Conservation (phyloP, 2,797 vertebrate species). For the Sebastes miniatus region DNA sequence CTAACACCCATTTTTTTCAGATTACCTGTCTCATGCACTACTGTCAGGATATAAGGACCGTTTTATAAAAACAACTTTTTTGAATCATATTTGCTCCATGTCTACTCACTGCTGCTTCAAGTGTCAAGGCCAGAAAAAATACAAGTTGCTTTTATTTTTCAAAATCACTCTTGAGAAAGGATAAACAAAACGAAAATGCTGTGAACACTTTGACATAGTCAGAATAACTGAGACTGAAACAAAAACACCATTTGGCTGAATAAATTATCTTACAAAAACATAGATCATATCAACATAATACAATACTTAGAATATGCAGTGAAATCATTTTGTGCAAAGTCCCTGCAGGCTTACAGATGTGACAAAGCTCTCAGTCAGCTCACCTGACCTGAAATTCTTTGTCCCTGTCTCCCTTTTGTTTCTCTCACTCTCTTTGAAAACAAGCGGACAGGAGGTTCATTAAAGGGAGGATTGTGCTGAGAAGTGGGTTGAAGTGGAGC, state of each 20-base stretch:
- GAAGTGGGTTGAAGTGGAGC: conserved; percentile 39
- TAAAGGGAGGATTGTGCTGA: conserved; percentile 36
- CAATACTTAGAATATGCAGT: conserved; percentile 52
- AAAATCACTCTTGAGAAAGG: conserved; percentile 68
- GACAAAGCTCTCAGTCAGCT: conserved; percentile 29
- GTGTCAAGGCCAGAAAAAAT: conserved; percentile 40
- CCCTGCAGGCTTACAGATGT: conserved; percentile 39
- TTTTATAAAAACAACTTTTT: too few species aligned
- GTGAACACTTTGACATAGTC: conserved; percentile 30
- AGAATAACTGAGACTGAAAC: conserved; percentile 56
- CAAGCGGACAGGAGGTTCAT: conserved; percentile 16
- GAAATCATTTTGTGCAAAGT: conserved; percentile 70
- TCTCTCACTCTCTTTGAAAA: conserved; percentile 40
- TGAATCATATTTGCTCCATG: too few species aligned
- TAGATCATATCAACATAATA: conserved; percentile 50
- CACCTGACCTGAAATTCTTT: neutral
- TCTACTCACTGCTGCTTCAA: neutral
- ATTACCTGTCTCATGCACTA: too few species aligned
- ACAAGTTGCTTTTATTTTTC: conserved; percentile 62
- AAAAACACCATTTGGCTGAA: conserved; percentile 75
- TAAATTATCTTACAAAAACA: conserved; percentile 73
- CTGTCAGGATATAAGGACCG: too few species aligned
- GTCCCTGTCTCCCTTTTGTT: conserved; percentile 14
- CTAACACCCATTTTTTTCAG: too few species aligned
- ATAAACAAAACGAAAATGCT: conserved; percentile 44